Evolutionary conservation across 2,797 vertebrate species (phyloP).

Genomic region (Danio aesculapii): DNA sequence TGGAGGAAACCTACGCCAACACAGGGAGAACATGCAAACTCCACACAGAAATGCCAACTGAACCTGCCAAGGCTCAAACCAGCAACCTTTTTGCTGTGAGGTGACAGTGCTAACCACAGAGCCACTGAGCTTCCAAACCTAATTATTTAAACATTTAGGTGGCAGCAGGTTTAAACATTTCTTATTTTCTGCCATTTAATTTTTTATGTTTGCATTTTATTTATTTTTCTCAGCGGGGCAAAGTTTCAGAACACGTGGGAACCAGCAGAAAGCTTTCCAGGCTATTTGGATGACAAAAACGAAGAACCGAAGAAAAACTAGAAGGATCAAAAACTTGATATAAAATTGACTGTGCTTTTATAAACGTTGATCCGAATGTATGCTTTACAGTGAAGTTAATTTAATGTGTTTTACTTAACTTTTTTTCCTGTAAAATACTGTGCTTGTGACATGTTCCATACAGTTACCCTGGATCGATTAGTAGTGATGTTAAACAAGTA

Average conservation of each 20-base stretch:
- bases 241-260: constrained; percentile 65
- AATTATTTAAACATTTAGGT: no score
- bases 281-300: constrained; percentile 40
- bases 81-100: no score
- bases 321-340: neutral
- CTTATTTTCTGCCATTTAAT: neutral
- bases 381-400: constrained; percentile 5
- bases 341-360: neutral
- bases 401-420: neutral
- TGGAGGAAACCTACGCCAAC: no score
- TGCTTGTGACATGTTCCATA: neutral
- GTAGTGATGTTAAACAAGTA: neutral
- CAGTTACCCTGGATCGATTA: neutral
- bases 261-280: constrained; percentile 59
- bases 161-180: no score
- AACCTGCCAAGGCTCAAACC: no score
- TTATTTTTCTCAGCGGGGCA: constrained; percentile 56
- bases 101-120: no score
- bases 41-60: no score
- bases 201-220: neutral
- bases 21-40: no score
- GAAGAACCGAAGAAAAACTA: constrained; percentile 3
- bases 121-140: no score
- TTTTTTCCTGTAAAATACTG: neutral
- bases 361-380: neutral